A percentile compares a stretch with the other conserved stretches of the same genome.
These are phyloP conservation scores for Syrphus vitripennis DNA, from an alignment of 2,888 invertebrate genomes.

Conservation along the genomic window DNA sequence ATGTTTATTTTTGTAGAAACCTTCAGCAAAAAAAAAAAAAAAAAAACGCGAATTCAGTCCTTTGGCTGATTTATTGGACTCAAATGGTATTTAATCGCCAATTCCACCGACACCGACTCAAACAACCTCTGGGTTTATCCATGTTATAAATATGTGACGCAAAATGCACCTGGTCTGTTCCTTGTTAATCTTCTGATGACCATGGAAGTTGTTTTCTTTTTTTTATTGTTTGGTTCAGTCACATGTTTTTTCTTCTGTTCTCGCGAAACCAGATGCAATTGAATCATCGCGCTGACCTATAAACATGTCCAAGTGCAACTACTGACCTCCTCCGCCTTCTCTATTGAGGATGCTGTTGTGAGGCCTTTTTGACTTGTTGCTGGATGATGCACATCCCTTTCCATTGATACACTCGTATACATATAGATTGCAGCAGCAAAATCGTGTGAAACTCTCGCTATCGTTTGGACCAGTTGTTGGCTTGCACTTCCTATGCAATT, in stretches of 20 bases:
- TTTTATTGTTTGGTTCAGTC: not conserved
- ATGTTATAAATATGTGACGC: conserved; percentile 36
- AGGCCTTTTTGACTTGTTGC: conserved; percentile 53
- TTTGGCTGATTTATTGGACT: conserved; percentile 66
- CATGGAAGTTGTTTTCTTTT: conserved; percentile 28
- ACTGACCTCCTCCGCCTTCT: not conserved
- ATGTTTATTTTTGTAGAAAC: not conserved
- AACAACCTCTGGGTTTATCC: conserved; percentile 35
- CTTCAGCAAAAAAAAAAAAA: not conserved
- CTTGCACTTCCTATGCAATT: conserved; percentile 50
- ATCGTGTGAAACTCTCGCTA: conserved; percentile 69
- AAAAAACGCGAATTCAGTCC: conserved; percentile 31
- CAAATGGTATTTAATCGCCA: conserved; percentile 66
- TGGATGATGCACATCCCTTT: conserved; percentile 25
- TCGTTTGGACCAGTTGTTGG: conserved; percentile 61
- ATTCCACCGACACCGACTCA: conserved; percentile 27
- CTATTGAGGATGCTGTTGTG: conserved; percentile 18
- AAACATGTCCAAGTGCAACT: conserved; percentile 58
- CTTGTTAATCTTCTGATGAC: conserved; percentile 40
- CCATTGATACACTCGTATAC: not conserved
- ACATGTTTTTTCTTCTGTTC: not conserved
- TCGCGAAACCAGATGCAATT: conserved; percentile 66
- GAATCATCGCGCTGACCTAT: conserved; percentile 68
- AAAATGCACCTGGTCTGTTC: conserved; percentile 58
- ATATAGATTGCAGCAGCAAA: not conserved